Evolutionary conservation across 2,888 invertebrate species (phyloP).

Genomic region (Tribolium freemani): DNA sequence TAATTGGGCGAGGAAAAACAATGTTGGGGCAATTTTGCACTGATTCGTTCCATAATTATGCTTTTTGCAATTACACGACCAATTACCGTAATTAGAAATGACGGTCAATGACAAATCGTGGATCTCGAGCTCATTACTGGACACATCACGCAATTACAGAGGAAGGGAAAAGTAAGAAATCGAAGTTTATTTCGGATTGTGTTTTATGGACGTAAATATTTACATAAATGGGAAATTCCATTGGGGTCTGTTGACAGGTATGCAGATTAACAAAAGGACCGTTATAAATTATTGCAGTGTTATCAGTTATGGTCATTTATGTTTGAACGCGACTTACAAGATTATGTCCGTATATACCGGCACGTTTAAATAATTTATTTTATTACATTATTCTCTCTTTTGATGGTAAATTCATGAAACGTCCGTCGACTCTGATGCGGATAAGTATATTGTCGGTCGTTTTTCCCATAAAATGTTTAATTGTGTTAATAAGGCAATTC

Average conservation of each 20-base stretch:
- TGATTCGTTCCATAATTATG: conserved; percentile 17
- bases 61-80: conserved; percentile 17
- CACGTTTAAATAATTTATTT: neutral
- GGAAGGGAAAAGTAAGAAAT: neutral
- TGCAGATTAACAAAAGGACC: neutral
- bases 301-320: neutral
- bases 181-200: neutral
- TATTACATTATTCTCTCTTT: neutral
- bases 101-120: conserved; percentile 15
- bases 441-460: neutral
- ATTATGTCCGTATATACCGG: neutral
- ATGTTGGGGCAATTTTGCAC: conserved; percentile 14
- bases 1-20: conserved; percentile 13
- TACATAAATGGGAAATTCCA: neutral
- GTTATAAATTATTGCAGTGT: neutral
- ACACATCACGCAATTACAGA: neutral
- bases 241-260: neutral
- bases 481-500: conserved; percentile 31
- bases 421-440: neutral
- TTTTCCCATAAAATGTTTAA: conserved; percentile 18
- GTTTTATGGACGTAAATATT: neutral
- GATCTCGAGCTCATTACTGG: neutral
- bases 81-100: conserved; percentile 24
- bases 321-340: neutral
- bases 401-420: conserved; percentile 21